These are phyloP conservation scores for Sitobion miscanthi DNA, from an alignment of 1,140 invertebrate species.

Conservation along the genomic window DNA sequence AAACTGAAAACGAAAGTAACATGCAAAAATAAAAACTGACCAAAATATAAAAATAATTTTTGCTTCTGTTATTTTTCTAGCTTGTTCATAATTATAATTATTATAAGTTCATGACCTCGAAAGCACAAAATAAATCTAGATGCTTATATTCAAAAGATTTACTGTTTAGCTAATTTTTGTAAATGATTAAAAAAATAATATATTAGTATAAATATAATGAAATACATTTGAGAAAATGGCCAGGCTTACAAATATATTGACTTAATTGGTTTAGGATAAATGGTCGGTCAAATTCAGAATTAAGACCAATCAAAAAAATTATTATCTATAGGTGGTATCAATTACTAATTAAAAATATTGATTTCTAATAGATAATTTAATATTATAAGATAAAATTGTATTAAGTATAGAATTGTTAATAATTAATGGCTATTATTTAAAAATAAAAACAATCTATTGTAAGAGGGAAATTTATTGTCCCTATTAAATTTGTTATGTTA, in stretches of 20 bases:
- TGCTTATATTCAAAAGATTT: not conserved
- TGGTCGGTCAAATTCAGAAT: not conserved
- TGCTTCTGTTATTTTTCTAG: not conserved
- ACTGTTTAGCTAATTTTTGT: not conserved
- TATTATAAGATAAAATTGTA: not conserved
- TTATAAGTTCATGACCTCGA: not conserved
- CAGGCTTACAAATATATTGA: not conserved
- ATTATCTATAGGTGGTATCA: not conserved
- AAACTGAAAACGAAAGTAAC: slow-evolving; percentile 29
- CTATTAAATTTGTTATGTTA: not conserved
- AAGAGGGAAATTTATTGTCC: not conserved
- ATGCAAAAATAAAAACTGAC: slow-evolving; percentile 10
- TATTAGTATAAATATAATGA: not conserved
- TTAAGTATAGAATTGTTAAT: not conserved
- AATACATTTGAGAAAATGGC: not conserved
- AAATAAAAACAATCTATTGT: not conserved
- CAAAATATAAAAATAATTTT: not conserved
- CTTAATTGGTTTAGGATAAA: not conserved
- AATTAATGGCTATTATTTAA: not conserved
- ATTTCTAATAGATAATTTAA: not conserved
- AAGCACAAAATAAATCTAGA: not conserved
- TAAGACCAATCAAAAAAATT: not conserved
- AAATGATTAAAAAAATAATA: not conserved
- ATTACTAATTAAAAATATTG: not conserved
- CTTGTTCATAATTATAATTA: slow-evolving; percentile 19